Conservation (phyloP, 1,140 invertebrate genomes). For the Leptopilina boulardi region DNA sequence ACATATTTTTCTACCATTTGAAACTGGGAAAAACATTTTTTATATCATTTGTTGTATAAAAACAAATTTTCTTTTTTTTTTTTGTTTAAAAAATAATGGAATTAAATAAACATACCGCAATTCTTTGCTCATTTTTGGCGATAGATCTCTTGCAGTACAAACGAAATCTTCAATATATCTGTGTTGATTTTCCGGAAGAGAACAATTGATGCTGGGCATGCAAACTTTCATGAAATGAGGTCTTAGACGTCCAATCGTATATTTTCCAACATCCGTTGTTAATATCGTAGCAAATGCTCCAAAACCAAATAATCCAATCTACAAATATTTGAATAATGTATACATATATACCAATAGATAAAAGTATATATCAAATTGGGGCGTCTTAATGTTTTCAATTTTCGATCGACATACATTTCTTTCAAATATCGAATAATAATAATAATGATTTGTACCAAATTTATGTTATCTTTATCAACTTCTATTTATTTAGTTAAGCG, state of each 20-base stretch:
- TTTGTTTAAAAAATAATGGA: background rate
- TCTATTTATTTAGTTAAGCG: too few relatives aligned
- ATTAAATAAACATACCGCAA: constrained; percentile 34
- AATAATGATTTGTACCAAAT: too few relatives aligned
- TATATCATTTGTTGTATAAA: background rate
- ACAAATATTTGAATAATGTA: constrained; percentile 43
- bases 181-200: constrained; percentile 75
- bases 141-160: constrained; percentile 74
- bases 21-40: background rate
- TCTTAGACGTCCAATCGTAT: constrained; percentile 91
- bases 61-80: too few relatives aligned
- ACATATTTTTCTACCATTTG: too few relatives aligned
- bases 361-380: too few relatives aligned
- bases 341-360: background rate
- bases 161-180: constrained; percentile 81
- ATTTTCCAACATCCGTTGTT: constrained; percentile 93
- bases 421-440: too few relatives aligned
- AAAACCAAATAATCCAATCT: constrained; percentile 88
- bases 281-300: constrained; percentile 89
- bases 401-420: too few relatives aligned
- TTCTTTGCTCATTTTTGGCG: constrained; percentile 74
- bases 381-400: too few relatives aligned
- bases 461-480: too few relatives aligned
- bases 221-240: constrained; percentile 93
- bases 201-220: constrained; percentile 80